These are phyloP conservation scores for Tyrophagus putrescentiae DNA, from an alignment of 1,140 invertebrate genomes.

Conservation along the genomic window DNA sequence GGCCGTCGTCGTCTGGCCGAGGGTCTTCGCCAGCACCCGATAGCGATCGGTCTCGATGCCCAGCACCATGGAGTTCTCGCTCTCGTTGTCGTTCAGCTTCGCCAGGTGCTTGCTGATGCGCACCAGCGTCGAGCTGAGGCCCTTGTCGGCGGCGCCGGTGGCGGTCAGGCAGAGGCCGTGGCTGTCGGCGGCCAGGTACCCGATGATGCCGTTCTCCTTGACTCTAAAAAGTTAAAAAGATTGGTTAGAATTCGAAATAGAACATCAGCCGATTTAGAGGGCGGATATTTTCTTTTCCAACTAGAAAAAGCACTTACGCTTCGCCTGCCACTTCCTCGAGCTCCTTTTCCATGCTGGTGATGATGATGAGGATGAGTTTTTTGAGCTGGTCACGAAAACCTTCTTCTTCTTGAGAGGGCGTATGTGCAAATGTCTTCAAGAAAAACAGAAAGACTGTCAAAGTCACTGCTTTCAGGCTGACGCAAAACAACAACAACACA, in stretches of 20 bases:
- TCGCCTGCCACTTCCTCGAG: neutral
- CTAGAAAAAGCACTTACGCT: neutral
- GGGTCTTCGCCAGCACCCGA: neutral
- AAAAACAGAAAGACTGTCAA: no score
- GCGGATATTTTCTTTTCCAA: neutral
- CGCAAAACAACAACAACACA: no score
- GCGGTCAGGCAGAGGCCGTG: constrained; percentile 1
- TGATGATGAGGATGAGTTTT: no score
- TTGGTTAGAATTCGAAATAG: neutral
- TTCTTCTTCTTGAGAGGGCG: no score
- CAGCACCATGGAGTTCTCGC: constrained; percentile 1
- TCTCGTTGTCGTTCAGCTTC: neutral
- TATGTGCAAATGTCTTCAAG: no score
- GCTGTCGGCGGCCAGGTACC: neutral
- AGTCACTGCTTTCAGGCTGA: no score
- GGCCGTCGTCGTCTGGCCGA: neutral
- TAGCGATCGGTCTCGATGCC: neutral
- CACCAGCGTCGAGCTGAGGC: neutral
- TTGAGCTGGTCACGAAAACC: no score
- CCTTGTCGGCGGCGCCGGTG: neutral
- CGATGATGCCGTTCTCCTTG: neutral
- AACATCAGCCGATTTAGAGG: no score
- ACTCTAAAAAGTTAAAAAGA: neutral
- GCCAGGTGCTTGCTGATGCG: neutral
- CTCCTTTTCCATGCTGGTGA: constrained; percentile 4